Conservation (phyloP, 2,888 invertebrate species). For the Onchidella celtica region DNA sequence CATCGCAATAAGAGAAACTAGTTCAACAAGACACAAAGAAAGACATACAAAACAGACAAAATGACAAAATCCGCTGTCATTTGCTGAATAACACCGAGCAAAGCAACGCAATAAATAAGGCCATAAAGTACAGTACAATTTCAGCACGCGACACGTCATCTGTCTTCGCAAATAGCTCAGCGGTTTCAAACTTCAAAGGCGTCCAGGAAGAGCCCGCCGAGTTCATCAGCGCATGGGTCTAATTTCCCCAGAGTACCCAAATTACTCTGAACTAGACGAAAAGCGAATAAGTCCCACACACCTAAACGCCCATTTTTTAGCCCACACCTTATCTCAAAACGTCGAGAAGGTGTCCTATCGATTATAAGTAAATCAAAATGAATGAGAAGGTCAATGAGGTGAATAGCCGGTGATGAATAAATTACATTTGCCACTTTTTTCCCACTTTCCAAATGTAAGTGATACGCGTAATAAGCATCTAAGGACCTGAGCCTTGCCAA, state of each 20-base stretch:
- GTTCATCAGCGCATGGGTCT: background rate
- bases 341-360: background rate
- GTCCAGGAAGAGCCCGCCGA: background rate
- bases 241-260: slow-evolving; percentile 16
- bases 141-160: background rate
- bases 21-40: no score
- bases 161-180: slow-evolving; percentile 14
- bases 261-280: slow-evolving; percentile 2
- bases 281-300: background rate
- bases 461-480: background rate
- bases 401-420: slow-evolving; percentile 2
- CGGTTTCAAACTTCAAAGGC: background rate
- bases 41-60: no score
- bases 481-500: background rate
- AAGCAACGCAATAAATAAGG: background rate
- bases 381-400: background rate
- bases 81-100: no score
- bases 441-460: background rate
- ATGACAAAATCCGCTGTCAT: no score
- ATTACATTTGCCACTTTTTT: background rate
- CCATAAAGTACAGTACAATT: background rate
- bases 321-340: background rate
- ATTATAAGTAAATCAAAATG: background rate
- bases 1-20: no score
- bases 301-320: slow-evolving; percentile 14